phyloP scores from a whole-genome alignment of 2,888 invertebrate species.

The Odontothrips loti region DNA sequence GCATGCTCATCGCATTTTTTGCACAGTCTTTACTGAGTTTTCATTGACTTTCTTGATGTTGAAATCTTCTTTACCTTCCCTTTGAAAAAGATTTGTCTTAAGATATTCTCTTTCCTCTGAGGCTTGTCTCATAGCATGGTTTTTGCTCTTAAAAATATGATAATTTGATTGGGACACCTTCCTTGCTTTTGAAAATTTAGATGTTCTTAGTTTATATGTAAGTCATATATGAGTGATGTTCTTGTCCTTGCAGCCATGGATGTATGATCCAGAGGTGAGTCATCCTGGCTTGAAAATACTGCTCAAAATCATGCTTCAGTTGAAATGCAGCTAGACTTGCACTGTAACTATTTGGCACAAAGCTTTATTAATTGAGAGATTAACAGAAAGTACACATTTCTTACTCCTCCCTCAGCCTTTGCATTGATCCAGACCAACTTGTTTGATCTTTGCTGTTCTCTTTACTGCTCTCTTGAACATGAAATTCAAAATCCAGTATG shows the following conservation, averaged over 20 bases:
- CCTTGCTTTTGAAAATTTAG: slow-evolving; percentile 14
- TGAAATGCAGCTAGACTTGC: neutral
- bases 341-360: slow-evolving; percentile 19
- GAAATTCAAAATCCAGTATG: no score
- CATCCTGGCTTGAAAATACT: slow-evolving; percentile 8
- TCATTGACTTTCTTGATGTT: no score
- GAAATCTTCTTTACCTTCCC: no score
- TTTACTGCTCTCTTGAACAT: no score
- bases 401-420: no score
- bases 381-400: neutral
- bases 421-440: no score
- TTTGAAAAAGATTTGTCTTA: no score
- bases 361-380: neutral
- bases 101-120: neutral
- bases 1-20: neutral
- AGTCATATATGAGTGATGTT: neutral
- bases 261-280: slow-evolving; percentile 22
- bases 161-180: neutral
- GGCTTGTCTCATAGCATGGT: neutral
- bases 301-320: neutral
- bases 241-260: slow-evolving; percentile 24
- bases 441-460: no score
- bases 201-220: neutral
- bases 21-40: no score
- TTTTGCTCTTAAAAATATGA: neutral